Conservation (phyloP, 2,797 vertebrate genomes). For the Muscicapa striata region DNA sequence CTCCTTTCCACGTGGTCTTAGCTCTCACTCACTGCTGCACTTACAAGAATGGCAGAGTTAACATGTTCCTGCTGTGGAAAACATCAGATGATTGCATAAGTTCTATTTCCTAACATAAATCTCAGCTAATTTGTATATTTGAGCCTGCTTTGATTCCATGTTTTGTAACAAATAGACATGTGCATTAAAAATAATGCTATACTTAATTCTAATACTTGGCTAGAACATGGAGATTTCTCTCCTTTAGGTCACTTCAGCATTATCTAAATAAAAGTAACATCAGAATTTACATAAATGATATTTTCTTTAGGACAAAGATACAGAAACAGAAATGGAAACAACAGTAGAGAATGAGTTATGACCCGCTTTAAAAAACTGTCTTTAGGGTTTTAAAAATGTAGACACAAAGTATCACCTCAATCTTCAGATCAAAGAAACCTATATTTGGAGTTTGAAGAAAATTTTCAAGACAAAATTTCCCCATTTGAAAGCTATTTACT, state of each 20-base stretch:
- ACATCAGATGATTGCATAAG: neutral
- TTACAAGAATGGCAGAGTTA: neutral
- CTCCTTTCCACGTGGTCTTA: neutral
- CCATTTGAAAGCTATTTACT: neutral
- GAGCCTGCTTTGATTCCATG: neutral
- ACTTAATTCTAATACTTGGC: neutral
- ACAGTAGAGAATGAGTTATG: neutral
- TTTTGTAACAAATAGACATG: neutral
- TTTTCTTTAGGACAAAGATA: neutral
- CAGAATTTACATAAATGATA: neutral
- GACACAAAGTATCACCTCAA: neutral
- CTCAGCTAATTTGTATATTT: constrained; percentile 8
- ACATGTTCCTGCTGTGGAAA: neutral
- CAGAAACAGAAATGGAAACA: neutral
- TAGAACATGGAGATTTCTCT: neutral
- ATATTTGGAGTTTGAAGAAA: neutral
- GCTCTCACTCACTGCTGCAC: neutral
- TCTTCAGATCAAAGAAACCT: neutral
- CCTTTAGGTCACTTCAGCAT: neutral
- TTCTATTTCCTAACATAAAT: neutral
- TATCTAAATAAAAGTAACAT: neutral
- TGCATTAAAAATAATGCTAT: neutral
- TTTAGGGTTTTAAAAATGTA: constrained; percentile 4
- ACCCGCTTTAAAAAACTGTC: neutral
- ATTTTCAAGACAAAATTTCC: neutral